Evolutionary conservation across 1,140 invertebrate species (phyloP), one percentile per base, ranked within the genome.

Genomic region (Trinorchestia longiramus): DNA sequence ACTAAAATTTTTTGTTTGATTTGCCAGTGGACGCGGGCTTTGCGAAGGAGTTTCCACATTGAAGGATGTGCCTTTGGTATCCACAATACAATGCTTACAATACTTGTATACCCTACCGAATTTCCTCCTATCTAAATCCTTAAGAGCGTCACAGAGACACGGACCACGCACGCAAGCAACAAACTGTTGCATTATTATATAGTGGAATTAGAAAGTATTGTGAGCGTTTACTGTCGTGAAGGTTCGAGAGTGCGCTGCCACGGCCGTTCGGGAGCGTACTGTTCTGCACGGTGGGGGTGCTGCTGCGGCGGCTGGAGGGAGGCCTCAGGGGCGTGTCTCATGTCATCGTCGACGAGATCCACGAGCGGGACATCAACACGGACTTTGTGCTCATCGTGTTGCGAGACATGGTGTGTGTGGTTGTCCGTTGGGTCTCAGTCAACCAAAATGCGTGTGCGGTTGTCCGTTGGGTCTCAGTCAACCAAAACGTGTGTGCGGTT

Each of bases 321-420:
- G 99, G 99, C 1, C 97, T 99, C 1, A 97, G 99, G 95, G 99
- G 99, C 0, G 98, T 99, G 23, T 99, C 98, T 15, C 99, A 99
- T 97, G 98, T 99, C 0, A 98, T 99, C 91, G 98, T 99, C 45
- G 99, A 99, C 97, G 99, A 99, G 98, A 99, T 99, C 96, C 99
- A 99, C 97, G 99, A 99, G 97, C 97, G 99, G 87, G 99, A 99
- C 97, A 98, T 99, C 0, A 99, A 99, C 97, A 99, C 98, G 47
- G 99, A 99, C 97, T 99, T 99, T 97, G 98, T 99, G 15, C 98
- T 99, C 97, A 99, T 99, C 90, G 98, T 99, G 0, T 97, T 99
- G 0, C 98, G 99, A 44, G 99, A 99, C 97, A 99, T 99, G 98
- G 98, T 99, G 0, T 98, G 98, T 42, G n/a, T 53, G 42, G 88